A percentile compares a stretch with the other conserved stretches of the same genome.
phyloP scores from a whole-genome alignment of 2,797 vertebrate species.

The Paedocypris micromegethes region DNA sequence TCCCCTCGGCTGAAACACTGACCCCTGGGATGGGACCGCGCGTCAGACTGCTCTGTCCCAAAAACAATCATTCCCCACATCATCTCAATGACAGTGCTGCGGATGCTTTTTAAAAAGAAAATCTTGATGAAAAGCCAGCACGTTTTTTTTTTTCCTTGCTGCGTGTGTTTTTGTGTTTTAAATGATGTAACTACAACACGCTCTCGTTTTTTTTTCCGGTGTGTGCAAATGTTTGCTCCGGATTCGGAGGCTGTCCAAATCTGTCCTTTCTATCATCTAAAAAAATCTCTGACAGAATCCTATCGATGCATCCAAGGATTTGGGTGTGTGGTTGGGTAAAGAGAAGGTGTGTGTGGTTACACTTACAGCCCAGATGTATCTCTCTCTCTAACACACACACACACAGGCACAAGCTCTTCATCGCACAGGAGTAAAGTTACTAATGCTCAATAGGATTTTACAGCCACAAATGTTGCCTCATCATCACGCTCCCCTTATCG shows the following conservation, averaged over 20 bases:
- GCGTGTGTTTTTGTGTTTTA: slow-evolving; percentile 49
- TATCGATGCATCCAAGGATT: slow-evolving; percentile 54
- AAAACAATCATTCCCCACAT: slow-evolving; percentile 39
- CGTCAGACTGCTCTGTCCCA: slow-evolving; percentile 55
- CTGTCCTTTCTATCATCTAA: slow-evolving; percentile 56
- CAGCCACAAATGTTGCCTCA: slow-evolving; percentile 7
- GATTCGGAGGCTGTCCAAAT: slow-evolving; percentile 56
- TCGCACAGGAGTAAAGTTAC: slow-evolving; percentile 23
- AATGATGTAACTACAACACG: slow-evolving; percentile 50
- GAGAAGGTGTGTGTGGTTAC: slow-evolving; percentile 51
- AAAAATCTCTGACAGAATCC: slow-evolving; percentile 55
- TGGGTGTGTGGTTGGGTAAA: slow-evolving; percentile 30
- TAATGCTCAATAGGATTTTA: slow-evolving; percentile 14
- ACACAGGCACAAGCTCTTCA: slow-evolving; percentile 44
- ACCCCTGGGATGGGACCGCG: slow-evolving; percentile 56
- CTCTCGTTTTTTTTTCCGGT: slow-evolving; percentile 57
- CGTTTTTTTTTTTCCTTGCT: slow-evolving; percentile 38
- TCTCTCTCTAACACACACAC: slow-evolving; percentile 21
- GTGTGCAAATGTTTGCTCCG: slow-evolving; percentile 65
- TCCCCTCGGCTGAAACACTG: slow-evolving; percentile 10
- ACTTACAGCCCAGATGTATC: slow-evolving; percentile 40
- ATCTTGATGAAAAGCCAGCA: no score
- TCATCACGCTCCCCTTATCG: slow-evolving; percentile 13
- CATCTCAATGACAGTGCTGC: slow-evolving; percentile 3
- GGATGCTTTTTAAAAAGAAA: slow-evolving; percentile 37